These are phyloP conservation scores for Scaptomyza montana DNA, from an alignment of 1,140 invertebrate species.

Conservation along the genomic window DNA sequence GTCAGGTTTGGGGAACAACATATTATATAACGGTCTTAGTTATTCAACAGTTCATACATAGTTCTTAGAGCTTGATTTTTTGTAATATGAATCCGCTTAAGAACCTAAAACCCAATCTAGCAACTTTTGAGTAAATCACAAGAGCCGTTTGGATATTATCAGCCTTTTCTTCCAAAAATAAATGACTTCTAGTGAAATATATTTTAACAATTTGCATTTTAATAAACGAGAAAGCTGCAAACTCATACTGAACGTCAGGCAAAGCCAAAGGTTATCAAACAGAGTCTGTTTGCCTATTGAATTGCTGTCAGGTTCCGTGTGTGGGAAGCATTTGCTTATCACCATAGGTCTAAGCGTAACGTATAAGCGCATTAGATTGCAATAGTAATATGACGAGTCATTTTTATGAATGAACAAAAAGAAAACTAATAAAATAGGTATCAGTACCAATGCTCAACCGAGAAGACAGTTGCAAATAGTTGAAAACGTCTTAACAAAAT, in stretches of 20 bases:
- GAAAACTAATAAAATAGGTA: neutral
- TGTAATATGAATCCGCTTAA: neutral
- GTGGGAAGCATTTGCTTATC: constrained; percentile 74
- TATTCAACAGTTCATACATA: no score
- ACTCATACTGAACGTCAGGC: constrained; percentile 62
- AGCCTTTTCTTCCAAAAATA: constrained; percentile 57
- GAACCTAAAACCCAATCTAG: neutral
- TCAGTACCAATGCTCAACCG: neutral
- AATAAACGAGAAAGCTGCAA: constrained; percentile 58
- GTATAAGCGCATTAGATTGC: constrained; percentile 39
- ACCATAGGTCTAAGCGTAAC: constrained; percentile 24
- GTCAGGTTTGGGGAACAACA: no score
- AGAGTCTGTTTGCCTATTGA: constrained; percentile 50
- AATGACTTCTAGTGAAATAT: constrained; percentile 51
- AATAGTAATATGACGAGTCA: constrained; percentile 69
- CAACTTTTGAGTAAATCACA: constrained; percentile 32
- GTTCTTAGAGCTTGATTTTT: no score
- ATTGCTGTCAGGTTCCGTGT: constrained; percentile 53
- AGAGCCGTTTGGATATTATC: constrained; percentile 43
- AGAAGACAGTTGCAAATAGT: no score
- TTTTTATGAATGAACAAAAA: constrained; percentile 71
- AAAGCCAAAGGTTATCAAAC: constrained; percentile 66
- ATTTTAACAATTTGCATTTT: constrained; percentile 62
- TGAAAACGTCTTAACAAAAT: no score
- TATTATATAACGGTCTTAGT: no score